A percentile compares a stretch with the other conserved stretches of the same genome.
Conservation (phyloP, 2,797 vertebrate genomes). For the Poeciliopsis presidionis region DNA sequence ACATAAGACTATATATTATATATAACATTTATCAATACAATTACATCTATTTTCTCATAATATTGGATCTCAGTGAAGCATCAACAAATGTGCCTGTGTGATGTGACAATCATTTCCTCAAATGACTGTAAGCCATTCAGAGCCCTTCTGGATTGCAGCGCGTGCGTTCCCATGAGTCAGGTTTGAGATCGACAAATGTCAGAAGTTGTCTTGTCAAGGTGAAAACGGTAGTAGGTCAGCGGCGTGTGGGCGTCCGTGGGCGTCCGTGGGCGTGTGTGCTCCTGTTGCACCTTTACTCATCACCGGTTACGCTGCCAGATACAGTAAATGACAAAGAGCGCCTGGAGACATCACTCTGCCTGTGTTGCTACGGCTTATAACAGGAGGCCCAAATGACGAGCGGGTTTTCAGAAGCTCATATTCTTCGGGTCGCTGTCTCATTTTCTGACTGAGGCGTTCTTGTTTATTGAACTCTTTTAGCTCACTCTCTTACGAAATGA, state of each 20-base stretch:
- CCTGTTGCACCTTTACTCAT: slow-evolving; percentile 66
- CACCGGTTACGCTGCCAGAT: slow-evolving; percentile 35
- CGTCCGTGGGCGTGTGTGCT: slow-evolving; percentile 37
- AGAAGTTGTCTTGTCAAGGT: slow-evolving; percentile 61
- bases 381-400: slow-evolving; percentile 41
- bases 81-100: neutral
- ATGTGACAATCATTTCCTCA: neutral
- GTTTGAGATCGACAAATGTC: slow-evolving; percentile 66
- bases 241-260: slow-evolving; percentile 34
- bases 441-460: neutral
- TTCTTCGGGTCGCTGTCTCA: slow-evolving; percentile 19
- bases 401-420: slow-evolving; percentile 42
- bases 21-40: neutral
- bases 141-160: neutral
- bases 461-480: slow-evolving; percentile 9
- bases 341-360: slow-evolving; percentile 37
- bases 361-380: slow-evolving; percentile 38
- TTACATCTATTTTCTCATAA: neutral
- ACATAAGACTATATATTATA: neutral
- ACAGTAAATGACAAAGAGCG: slow-evolving; percentile 64
- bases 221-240: slow-evolving; percentile 67
- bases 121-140: neutral
- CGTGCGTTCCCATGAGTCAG: slow-evolving; percentile 44
- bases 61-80: neutral
- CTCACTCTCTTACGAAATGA: slow-evolving; percentile 24